phyloP scores from a whole-genome alignment of 92 coral and sea anemone species.

The Zoanthus sansibaricus region DNA sequence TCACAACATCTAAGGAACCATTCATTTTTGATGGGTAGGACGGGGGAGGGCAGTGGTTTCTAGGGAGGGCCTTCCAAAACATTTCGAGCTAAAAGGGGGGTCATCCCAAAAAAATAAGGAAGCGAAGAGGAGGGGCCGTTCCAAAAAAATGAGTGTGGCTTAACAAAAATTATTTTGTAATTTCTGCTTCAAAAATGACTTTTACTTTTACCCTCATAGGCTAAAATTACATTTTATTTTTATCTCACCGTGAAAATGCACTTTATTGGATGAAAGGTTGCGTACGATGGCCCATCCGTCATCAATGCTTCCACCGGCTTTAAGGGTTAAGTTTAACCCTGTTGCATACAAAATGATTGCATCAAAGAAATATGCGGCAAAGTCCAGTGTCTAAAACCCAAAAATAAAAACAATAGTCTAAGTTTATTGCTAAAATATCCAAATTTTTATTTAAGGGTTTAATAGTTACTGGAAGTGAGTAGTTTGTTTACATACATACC shows the following conservation, averaged over 20 bases:
- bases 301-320: slow-evolving; percentile 9
- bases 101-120: no score
- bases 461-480: no score
- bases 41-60: no score
- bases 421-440: background rate
- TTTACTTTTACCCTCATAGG: background rate
- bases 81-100: no score
- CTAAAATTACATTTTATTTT: background rate
- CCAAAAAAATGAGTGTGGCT: no score
- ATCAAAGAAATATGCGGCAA: slow-evolving; percentile 36
- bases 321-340: slow-evolving; percentile 16
- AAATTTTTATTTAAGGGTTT: background rate
- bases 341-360: slow-evolving; percentile 28
- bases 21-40: no score
- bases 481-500: no score
- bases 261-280: background rate
- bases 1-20: no score
- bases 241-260: slow-evolving; percentile 24
- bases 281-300: slow-evolving; percentile 11
- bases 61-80: no score
- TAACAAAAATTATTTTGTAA: no score
- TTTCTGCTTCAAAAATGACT: no score
- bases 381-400: slow-evolving; percentile 35
- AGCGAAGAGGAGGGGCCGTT: no score
- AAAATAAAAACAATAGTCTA: background rate